Conservation (phyloP, 2,888 invertebrate species). For the Drosophila hamatofila region DNA sequence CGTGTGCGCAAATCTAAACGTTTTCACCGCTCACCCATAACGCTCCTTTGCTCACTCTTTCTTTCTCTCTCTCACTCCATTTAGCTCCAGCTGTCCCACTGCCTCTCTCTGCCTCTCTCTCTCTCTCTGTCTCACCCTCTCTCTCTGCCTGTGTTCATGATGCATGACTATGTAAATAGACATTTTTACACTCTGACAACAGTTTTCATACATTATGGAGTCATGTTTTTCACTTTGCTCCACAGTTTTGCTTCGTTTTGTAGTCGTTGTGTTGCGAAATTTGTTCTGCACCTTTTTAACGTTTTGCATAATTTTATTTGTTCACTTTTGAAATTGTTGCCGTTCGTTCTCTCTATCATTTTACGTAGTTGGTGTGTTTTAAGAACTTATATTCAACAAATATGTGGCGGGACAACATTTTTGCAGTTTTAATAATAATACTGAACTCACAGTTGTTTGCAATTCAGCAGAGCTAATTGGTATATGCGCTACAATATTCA, state of each 20-base stretch:
- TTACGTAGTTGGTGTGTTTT: conserved; percentile 17
- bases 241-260: conserved; percentile 14
- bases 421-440: conserved; percentile 14
- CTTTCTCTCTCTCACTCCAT: neutral
- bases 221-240: conserved; percentile 39
- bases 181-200: conserved; percentile 75
- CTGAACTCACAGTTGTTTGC: neutral
- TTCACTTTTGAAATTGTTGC: conserved; percentile 64
- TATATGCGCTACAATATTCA: no score
- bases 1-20: conserved; percentile 52
- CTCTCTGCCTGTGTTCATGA: conserved; percentile 51
- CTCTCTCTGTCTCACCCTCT: neutral
- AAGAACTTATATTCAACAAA: conserved; percentile 18
- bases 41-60: neutral
- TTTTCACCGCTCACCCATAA: conserved; percentile 23
- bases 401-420: conserved; percentile 15
- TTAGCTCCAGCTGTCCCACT: neutral
- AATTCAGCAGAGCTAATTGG: no score
- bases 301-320: conserved; percentile 76
- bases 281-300: conserved; percentile 45
- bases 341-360: conserved; percentile 2
- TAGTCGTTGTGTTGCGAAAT: conserved; percentile 36
- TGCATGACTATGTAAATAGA: conserved; percentile 77
- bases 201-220: conserved; percentile 70
- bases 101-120: neutral